A percentile compares a stretch with the other conserved stretches of the same genome.
Conservation (phyloP, 1,140 invertebrate species). For the Charaxes varanes region DNA sequence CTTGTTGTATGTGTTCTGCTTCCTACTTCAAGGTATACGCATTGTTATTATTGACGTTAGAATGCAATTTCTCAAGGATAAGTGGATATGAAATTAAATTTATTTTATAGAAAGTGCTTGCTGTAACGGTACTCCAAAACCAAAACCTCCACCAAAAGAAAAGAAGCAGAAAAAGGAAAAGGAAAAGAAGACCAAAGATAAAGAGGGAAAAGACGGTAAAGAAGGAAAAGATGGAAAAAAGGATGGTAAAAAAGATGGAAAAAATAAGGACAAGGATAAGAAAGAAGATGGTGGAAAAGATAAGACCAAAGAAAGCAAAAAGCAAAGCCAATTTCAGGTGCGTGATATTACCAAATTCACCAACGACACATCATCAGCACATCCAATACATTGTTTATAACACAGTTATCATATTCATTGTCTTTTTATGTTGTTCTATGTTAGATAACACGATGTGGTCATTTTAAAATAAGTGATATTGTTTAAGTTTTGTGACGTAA, state of each 20-base stretch:
- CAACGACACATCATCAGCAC: slow-evolving; percentile 48
- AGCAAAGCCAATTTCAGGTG: slow-evolving; percentile 79
- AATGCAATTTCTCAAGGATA: no score
- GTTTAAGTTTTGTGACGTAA: slow-evolving; percentile 33
- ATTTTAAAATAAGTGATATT: slow-evolving; percentile 42
- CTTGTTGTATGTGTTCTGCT: slow-evolving; percentile 96
- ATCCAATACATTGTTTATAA: slow-evolving; percentile 52
- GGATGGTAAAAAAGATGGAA: slow-evolving; percentile 75
- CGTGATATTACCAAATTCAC: slow-evolving; percentile 20
- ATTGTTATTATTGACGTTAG: no score
- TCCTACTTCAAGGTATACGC: slow-evolving; percentile 90
- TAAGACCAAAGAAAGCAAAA: slow-evolving; percentile 77
- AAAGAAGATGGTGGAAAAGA: slow-evolving; percentile 73
- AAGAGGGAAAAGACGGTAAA: slow-evolving; percentile 75
- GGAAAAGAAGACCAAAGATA: slow-evolving; percentile 80
- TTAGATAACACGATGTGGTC: slow-evolving; percentile 62
- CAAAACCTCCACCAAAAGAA: slow-evolving; percentile 80
- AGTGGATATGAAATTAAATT: not conserved
- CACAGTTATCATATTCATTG: slow-evolving; percentile 26
- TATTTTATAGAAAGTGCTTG: slow-evolving; percentile 82
- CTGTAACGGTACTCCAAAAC: slow-evolving; percentile 82
- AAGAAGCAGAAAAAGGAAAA: slow-evolving; percentile 85
- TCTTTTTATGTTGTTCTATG: slow-evolving; percentile 44
- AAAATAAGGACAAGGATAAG: slow-evolving; percentile 75
- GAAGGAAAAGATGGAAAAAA: slow-evolving; percentile 76